Base-by-base conservation (phyloP, 1,140 invertebrate species). In the Anthonomus grandis region DNA sequence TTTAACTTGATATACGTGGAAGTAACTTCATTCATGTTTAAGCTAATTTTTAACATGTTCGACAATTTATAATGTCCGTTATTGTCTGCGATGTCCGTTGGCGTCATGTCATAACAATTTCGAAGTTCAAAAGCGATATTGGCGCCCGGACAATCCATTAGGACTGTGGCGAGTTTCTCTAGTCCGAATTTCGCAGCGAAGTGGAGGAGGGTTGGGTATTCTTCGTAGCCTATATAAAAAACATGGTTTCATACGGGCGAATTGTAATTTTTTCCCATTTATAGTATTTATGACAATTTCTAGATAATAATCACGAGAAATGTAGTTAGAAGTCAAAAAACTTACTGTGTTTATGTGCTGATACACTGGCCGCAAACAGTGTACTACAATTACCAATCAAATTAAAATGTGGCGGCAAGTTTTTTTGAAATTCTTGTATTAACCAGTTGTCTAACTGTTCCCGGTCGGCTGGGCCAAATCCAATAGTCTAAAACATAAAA, bases 141-240 rank as follows among this genome's bases (percentile, higher is more conserved):
- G 4, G 89, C 87, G 0, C 89, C 90, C 0, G 90, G 89, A 70
- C 87, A 90, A 60, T 94, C 90, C 57, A 95, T 71, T 21, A 95
- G 72, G 66, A 86, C 85, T 79, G 88, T 87, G 25, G 86, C 85
- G 5, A 94, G 76, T 57, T 89, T 85, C 69, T 91, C 87, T 42
- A 95, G 74, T 0, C 91, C 91, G 71, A 90, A 92, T 46, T 85
- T 82, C 0, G 90, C 90, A 0, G 91, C 86, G 72, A 93, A 95
- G 69, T 95, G 92, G 5, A 95, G 75, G 18, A 94, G 70, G 0
- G 91, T 94, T 1, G 92, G 92, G 67, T 89, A 87, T 67, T 93
- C 89, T 70, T 91, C 89, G 13, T 83, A 80, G 68, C 83, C 86
- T 87, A 37, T 19, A 55, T n/a, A n/a, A n/a, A n/a, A n/a, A n/a